phyloP scores from a whole-genome alignment of 2,113 vertebrate species.

The Paramormyrops kingsleyae region DNA sequence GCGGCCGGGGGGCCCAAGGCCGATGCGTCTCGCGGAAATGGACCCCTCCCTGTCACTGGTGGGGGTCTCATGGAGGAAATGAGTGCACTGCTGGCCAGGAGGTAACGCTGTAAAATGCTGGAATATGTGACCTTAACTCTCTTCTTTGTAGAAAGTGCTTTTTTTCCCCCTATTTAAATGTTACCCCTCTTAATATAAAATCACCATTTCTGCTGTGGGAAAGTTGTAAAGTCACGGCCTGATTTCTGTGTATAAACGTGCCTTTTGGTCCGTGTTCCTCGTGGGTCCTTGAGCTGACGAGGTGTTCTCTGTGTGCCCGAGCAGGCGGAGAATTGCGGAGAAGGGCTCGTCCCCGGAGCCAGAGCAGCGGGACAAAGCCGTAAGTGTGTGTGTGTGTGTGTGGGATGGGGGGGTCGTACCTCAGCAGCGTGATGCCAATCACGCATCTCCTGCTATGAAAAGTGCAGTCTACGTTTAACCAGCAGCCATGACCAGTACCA shows the following conservation, averaged over 20 bases:
- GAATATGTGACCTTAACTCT: background rate
- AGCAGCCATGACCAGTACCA: background rate
- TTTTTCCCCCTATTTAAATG: background rate
- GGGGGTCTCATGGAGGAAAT: conserved; percentile 98
- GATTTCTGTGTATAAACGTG: background rate
- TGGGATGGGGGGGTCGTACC: background rate
- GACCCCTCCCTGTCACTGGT: conserved; percentile 76
- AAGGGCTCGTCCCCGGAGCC: conserved; percentile 87
- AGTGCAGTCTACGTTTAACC: background rate
- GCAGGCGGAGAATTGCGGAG: conserved; percentile 94
- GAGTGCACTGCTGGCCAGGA: conserved; percentile 95
- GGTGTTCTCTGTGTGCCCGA: conserved; percentile 17
- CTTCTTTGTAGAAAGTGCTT: background rate
- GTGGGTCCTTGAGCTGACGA: background rate
- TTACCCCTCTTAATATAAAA: background rate
- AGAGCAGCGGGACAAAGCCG: conserved; percentile 80
- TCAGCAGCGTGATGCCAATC: background rate
- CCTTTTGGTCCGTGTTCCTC: background rate
- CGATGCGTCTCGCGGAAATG: conserved; percentile 80
- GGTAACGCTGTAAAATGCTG: conserved; percentile 54
- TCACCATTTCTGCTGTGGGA: background rate
- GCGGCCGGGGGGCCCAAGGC: conserved; percentile 29
- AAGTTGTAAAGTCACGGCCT: background rate
- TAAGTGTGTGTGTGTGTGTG: conserved; percentile 56
- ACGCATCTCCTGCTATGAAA: background rate